A percentile compares a stretch with the other conserved stretches of the same genome.
Evolutionary conservation across 1,140 invertebrate species (phyloP).

Genomic region (Hyposmocoma kahamanoa): DNA sequence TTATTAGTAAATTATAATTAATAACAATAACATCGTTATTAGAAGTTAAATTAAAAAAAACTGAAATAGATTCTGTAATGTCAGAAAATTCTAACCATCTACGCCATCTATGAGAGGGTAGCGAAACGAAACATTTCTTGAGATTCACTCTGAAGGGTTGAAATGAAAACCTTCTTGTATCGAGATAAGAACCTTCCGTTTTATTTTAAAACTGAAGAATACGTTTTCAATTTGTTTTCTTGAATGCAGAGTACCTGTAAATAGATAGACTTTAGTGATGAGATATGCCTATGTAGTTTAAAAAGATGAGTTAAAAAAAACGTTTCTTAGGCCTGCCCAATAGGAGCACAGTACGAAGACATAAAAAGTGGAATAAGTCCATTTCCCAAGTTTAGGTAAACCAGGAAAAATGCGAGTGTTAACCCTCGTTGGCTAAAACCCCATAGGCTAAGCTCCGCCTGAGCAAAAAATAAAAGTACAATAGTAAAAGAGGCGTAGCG

Average conservation of each 20-base stretch:
- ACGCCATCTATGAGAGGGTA: slow-evolving; percentile 64
- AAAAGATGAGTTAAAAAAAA: neutral
- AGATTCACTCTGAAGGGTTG: slow-evolving; percentile 2
- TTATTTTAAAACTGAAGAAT: slow-evolving; percentile 1
- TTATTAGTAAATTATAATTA: no score
- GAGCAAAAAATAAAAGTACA: slow-evolving; percentile 59
- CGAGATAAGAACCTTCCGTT: slow-evolving; percentile 16
- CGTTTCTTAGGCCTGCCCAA: neutral
- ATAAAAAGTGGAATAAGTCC: slow-evolving; percentile 14
- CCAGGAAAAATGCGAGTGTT: slow-evolving; percentile 22
- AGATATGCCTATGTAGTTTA: neutral
- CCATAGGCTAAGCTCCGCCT: slow-evolving; percentile 66
- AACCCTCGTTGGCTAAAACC: slow-evolving; percentile 59
- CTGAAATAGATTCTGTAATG: no score
- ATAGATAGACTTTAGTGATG: neutral
- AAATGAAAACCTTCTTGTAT: slow-evolving; percentile 3
- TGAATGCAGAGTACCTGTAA: neutral
- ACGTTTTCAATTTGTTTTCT: neutral
- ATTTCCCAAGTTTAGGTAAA: slow-evolving; percentile 47
- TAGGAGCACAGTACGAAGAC: slow-evolving; percentile 9
- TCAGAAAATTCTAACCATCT: neutral
- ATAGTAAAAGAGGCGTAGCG: slow-evolving; percentile 63
- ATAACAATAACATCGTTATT: no score
- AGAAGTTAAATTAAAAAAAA: no score
- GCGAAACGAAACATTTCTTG: slow-evolving; percentile 20